Conservation (phyloP, 2,797 vertebrate genomes). For the Gadopsis bispinosus region DNA sequence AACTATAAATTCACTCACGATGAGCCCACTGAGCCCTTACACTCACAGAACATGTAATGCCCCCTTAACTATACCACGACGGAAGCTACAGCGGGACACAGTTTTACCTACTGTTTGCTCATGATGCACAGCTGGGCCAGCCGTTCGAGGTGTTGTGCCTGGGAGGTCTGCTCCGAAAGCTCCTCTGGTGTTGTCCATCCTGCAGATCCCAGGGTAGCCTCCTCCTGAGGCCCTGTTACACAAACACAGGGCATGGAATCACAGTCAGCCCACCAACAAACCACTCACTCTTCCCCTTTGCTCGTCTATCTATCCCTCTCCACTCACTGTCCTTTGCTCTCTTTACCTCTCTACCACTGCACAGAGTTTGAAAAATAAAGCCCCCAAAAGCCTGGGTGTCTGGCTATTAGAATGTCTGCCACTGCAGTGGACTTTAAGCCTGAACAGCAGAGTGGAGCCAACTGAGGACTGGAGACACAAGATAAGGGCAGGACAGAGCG, state of each 20-base stretch:
- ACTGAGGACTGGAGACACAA: conserved; percentile 70
- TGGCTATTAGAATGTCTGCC: conserved; percentile 59
- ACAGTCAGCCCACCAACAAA: conserved; percentile 71
- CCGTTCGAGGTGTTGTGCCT: conserved; percentile 85
- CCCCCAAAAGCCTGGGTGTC: conserved; percentile 66
- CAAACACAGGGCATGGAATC: conserved; percentile 86
- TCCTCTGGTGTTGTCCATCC: conserved; percentile 85
- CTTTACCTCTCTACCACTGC: conserved; percentile 14
- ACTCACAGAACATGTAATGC: conserved; percentile 18
- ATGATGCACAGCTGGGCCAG: conserved; percentile 88
- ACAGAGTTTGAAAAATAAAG: conserved; percentile 73
- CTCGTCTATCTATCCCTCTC: conserved; percentile 11
- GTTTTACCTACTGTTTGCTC: conserved; percentile 89
- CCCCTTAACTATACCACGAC: conserved; percentile 30
- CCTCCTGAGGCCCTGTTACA: conserved; percentile 90
- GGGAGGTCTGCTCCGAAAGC: conserved; percentile 86
- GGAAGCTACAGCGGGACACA: conserved; percentile 42
- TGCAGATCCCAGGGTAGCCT: conserved; percentile 79
- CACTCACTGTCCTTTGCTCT: conserved; percentile 10
- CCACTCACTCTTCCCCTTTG: conserved; percentile 11
- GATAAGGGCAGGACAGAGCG: conserved; percentile 73
- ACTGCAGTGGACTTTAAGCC: conserved; percentile 62
- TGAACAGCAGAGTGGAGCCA: conserved; percentile 67
- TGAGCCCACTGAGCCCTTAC: conserved; percentile 32
- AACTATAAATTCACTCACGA: conserved; percentile 23